These are phyloP conservation scores for Cepphus grylle DNA, from an alignment of 2,113 vertebrate species.

Conservation along the genomic window DNA sequence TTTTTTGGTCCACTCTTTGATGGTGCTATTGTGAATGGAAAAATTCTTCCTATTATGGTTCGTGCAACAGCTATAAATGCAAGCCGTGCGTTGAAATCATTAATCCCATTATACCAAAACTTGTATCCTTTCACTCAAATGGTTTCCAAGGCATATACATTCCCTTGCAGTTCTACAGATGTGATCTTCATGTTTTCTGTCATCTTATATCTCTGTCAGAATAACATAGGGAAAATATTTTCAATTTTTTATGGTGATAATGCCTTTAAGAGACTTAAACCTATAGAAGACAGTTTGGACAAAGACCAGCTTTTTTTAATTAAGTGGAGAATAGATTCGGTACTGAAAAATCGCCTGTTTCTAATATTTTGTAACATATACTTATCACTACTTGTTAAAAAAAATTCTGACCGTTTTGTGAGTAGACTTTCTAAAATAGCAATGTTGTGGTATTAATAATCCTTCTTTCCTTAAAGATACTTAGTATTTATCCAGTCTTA, in stretches of 20 bases:
- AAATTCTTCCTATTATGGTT: slow-evolving; percentile 95
- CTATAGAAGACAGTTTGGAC: neutral
- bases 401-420: neutral
- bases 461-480: neutral
- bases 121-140: slow-evolving; percentile 92
- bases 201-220: neutral
- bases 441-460: neutral
- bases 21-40: slow-evolving; percentile 96
- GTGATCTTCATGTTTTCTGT: neutral
- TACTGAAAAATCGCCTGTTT: neutral
- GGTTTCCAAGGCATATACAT: slow-evolving; percentile 12
- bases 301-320: neutral
- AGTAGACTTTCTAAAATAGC: neutral
- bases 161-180: neutral
- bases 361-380: neutral
- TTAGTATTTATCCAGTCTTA: neutral
- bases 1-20: slow-evolving; percentile 98
- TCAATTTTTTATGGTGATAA: neutral
- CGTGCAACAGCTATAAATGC: slow-evolving; percentile 97
- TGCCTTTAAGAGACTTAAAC: neutral
- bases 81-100: slow-evolving; percentile 94
- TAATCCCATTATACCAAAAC: slow-evolving; percentile 97
- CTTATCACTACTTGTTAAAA: neutral
- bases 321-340: neutral
- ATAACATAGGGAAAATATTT: neutral